Evolutionary conservation across 2,113 vertebrate species (phyloP), one percentile per base, ranked within the genome.

Genomic region (Etia nguti): DNA sequence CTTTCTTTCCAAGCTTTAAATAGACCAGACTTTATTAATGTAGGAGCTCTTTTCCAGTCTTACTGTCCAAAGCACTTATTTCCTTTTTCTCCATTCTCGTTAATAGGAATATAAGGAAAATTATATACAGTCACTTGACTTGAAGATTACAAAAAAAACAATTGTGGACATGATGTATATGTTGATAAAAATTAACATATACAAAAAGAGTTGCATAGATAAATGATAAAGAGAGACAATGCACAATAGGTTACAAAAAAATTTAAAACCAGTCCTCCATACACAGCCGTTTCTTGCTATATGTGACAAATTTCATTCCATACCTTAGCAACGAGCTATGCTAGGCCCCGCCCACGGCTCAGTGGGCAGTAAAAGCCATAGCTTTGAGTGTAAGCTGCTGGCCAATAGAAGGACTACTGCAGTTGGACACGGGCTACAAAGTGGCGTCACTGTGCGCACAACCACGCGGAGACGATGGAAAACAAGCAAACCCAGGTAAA

Each of bases 401-500:
- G 65, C 20, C 29, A 79, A 55, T 10, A 56, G 22, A 11, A 26
- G 15, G 13, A 10, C n/a, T 1, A 0, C 54, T 59, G 54, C 54
- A 46, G 54, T 38, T 29, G 22, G 15, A 56, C 18, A 11, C 79
- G 6, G 22, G 36, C 22, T 8, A 31, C 81, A 46, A 24, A 46
- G 88, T 20, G 26, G 26, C 79, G 48, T 60, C 46, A 85, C 38
- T 18, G 41, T 26, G 41, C 0, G 3, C 65, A 8, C 50, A 12
- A 59, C 16, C 5, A 5, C 9, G 5, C 5, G 50, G 16, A 81
- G 50, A 81, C 6, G 34, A 92, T 89, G 89, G 87, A 89, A 2
- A 22, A 1, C 22, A 46, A 46, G n/a, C 65, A 57, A n/a, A 48
- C 29, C 20, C 57, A 89, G 91, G 91, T 92, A 88, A 84, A 16